Conservation (phyloP, 1,140 invertebrate species). For the Acarapis woodi region DNA sequence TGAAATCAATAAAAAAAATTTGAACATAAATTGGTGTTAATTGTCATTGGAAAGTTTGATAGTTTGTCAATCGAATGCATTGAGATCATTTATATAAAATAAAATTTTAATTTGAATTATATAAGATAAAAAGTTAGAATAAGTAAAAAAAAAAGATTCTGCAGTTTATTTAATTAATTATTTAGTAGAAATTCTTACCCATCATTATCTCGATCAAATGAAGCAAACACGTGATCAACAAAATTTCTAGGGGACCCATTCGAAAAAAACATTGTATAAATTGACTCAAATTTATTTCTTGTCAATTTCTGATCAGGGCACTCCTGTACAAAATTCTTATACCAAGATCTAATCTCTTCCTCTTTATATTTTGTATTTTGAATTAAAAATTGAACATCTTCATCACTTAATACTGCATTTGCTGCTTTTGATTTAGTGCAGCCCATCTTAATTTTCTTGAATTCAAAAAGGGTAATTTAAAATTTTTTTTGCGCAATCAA, state of each 20-base stretch:
- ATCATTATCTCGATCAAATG: constrained; percentile 97
- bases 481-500: no score
- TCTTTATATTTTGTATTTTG: constrained; percentile 79
- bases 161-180: no score
- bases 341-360: constrained; percentile 91
- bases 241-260: constrained; percentile 94
- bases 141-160: constrained; percentile 25
- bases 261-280: constrained; percentile 98
- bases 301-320: constrained; percentile 91
- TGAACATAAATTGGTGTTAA: no score
- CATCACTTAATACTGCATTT: constrained; percentile 37
- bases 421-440: constrained; percentile 73
- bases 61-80: no score
- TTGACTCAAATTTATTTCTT: constrained; percentile 93
- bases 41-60: no score
- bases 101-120: constrained; percentile 1
- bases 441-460: constrained; percentile 48
- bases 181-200: no score
- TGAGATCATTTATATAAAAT: no score
- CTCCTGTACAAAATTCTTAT: constrained; percentile 95
- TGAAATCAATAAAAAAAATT: no score
- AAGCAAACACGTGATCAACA: constrained; percentile 93
- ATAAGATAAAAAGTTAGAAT: no score
- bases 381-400: constrained; percentile 87
- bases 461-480: no score